Conservation (phyloP, 2,113 vertebrate genomes). For the Charadrius vociferus region DNA sequence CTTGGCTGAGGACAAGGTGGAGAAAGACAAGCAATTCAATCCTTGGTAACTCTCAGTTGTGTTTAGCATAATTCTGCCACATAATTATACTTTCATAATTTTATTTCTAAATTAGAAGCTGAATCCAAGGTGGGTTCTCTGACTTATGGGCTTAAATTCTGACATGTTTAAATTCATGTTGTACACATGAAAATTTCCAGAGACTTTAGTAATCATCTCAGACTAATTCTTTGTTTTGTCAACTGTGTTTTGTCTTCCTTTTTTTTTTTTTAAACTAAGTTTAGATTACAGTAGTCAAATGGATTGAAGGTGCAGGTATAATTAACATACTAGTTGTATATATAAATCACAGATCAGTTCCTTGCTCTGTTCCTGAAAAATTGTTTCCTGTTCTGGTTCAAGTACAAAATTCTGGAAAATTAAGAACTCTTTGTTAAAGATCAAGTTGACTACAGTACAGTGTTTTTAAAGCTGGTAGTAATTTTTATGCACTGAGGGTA, state of each 20-base stretch:
- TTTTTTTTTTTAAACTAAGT: not conserved
- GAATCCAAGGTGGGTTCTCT: constrained; percentile 13
- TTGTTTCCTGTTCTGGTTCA: not conserved
- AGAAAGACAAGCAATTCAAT: constrained; percentile 84
- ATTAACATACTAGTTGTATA: not conserved
- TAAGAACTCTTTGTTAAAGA: not conserved
- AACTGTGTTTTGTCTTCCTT: not conserved
- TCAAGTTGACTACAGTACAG: not conserved
- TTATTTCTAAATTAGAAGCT: constrained; percentile 66
- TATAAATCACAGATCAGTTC: not conserved
- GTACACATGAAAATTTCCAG: not conserved
- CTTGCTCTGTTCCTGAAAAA: not conserved
- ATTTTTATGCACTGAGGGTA: not conserved
- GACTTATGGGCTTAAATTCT: not conserved
- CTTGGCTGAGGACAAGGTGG: constrained; percentile 85
- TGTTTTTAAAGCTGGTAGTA: not conserved
- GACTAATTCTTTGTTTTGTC: constrained; percentile 2
- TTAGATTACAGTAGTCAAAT: not conserved
- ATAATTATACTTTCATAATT: constrained; percentile 74
- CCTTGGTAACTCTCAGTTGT: constrained; percentile 72
- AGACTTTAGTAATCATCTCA: not conserved
- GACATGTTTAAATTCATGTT: not conserved
- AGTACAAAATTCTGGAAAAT: not conserved
- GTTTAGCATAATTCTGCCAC: constrained; percentile 73
- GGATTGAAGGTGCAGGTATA: not conserved